Evolutionary conservation across 2,797 vertebrate genomes (phyloP).

Genomic region (Fundulus diaphanus): DNA sequence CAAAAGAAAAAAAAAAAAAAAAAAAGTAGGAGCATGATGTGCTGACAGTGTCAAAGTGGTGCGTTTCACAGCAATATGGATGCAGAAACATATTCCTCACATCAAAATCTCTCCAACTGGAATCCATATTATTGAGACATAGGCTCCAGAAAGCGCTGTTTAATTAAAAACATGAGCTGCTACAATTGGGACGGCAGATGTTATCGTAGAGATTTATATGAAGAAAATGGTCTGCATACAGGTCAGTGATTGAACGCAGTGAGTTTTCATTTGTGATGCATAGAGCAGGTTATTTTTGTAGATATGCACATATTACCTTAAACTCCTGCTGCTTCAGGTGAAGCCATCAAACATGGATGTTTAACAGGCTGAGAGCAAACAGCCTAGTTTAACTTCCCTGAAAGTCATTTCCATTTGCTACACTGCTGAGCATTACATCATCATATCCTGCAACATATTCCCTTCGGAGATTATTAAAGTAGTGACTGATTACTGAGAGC

Average conservation of each 20-base stretch:
- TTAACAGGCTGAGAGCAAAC: not conserved
- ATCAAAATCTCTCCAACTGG: not conserved
- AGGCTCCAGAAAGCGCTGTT: too few species aligned
- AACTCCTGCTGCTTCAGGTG: not conserved
- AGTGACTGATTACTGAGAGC: not conserved
- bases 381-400: too few species aligned
- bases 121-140: not conserved
- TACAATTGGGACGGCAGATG: not conserved
- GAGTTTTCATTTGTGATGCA: not conserved
- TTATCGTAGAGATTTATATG: not conserved
- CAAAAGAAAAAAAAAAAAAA: too few species aligned
- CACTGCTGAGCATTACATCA: not conserved
- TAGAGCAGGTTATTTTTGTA: not conserved
- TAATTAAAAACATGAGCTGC: too few species aligned
- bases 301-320: not conserved
- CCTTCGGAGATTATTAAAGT: not conserved
- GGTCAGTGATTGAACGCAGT: not conserved
- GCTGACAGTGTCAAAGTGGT: not conserved
- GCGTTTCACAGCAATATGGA: not conserved
- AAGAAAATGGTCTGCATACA: not conserved
- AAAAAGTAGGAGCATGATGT: not conserved
- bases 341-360: too few species aligned
- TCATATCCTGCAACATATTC: not conserved
- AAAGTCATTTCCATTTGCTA: not conserved
- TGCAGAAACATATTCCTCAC: not conserved